Base-by-base conservation (phyloP, 2,888 invertebrate species). In the Cryptus armator region DNA sequence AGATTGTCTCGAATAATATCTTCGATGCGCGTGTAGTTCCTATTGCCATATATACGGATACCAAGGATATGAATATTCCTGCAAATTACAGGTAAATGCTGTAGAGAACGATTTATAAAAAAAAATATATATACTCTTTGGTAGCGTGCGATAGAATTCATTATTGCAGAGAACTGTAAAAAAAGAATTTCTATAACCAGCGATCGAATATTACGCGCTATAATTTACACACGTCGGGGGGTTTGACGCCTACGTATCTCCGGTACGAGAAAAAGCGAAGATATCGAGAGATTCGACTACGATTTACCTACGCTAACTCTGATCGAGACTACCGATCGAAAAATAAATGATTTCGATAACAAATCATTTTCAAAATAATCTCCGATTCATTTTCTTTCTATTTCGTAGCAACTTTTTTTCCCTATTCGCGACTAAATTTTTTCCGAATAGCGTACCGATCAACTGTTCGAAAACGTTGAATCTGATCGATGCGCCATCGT, bases 21-120 rank as follows among this genome's bases (percentile, higher is more conserved):
- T 93, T 94, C 83, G 96, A 95, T 80, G 96, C 96, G 87, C 94
- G 94, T 89, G 96, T 92, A 84, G 95, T 94, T 90, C 96, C 96
- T 90, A 94, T 91, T 90, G 95, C 95, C 91, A 96, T 91, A 90
- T 94, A 91, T 90, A 96, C 92, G 91, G 95, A 95, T 89, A 95
- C 94, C 90, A 95, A 92, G 92, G 95, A 95, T 92, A 95, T 91
- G 86, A 94, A 94, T 94, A 95, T 90, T 90, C 94, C 93, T 94
- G 94, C 79, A 89, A 92, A 87, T 83, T 32, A 66, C 12, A 51
- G 46, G 43, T 12, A 85, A 37, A 71, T 77, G n/a, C 24, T 29
- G 12, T 9, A 64, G 62, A 71, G 62, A 82, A 76, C 32, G 43
- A 32, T 75, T 68, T 24, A 37, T 46, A 4, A 71, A 59, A 46